Evolutionary conservation across 2,888 invertebrate species (phyloP).

Genomic region (Ormyrus pomaceus): DNA sequence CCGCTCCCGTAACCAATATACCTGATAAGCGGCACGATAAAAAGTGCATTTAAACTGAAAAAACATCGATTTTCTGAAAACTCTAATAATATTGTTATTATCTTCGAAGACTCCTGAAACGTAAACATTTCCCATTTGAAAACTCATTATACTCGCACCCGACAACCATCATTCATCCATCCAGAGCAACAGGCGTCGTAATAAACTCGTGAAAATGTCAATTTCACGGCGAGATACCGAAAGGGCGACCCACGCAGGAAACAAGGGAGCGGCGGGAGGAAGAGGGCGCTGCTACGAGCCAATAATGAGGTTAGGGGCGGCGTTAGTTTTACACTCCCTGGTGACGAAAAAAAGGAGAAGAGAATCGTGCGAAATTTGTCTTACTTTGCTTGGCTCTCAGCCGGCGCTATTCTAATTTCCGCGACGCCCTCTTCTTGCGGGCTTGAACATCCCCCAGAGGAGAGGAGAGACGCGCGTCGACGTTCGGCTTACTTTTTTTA

Average conservation of each 20-base stretch:
- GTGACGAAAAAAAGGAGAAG: slow-evolving; percentile 1
- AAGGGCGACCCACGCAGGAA: background rate
- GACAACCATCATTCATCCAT: too few species aligned
- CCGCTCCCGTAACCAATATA: too few species aligned
- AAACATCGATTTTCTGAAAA: too few species aligned
- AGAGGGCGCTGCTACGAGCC: slow-evolving; percentile 27
- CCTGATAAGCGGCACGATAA: too few species aligned
- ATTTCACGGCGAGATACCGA: slow-evolving; percentile 20
- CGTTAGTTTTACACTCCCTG: slow-evolving; percentile 52
- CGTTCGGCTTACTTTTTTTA: too few species aligned
- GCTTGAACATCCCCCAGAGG: slow-evolving; percentile 24
- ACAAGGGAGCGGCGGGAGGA: background rate
- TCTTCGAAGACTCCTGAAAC: too few species aligned
- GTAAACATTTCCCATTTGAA: too few species aligned
- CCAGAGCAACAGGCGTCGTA: too few species aligned
- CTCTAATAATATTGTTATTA: too few species aligned
- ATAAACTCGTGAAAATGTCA: slow-evolving; percentile 9
- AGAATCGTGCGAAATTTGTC: slow-evolving; percentile 66
- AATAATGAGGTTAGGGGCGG: slow-evolving; percentile 54
- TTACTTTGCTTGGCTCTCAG: slow-evolving; percentile 60
- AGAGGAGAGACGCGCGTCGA: background rate
- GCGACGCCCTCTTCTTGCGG: slow-evolving; percentile 36
- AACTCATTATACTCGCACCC: too few species aligned
- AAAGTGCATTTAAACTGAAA: too few species aligned
- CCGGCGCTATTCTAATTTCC: slow-evolving; percentile 59